Evolutionary conservation across 2,113 vertebrate species (phyloP).

Genomic region (Trachemys scripta): DNA sequence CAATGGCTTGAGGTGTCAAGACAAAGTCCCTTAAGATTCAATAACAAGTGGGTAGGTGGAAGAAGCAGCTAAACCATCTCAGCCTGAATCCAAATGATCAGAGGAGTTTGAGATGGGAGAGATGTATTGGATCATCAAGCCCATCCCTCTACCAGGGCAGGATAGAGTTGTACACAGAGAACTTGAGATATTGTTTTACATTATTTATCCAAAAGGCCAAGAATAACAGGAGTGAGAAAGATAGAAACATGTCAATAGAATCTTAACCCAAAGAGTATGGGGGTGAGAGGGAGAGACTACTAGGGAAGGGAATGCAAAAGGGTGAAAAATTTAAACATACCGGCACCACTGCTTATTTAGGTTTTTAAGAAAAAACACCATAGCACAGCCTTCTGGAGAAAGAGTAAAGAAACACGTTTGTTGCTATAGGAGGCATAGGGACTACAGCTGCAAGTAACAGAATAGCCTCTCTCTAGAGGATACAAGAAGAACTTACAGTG

Average conservation of each 20-base stretch:
- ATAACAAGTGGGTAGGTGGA: background rate
- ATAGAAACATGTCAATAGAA: background rate
- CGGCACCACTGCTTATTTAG: rapidly evolving
- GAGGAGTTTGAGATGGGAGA: background rate
- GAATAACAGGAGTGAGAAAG: rapidly evolving
- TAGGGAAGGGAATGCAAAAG: background rate
- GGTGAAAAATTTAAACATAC: background rate
- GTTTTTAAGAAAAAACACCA: background rate
- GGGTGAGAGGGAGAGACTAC: background rate
- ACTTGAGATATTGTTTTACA: rapidly evolving
- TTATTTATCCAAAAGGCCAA: background rate
- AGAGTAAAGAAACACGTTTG: background rate
- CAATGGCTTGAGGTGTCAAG: background rate
- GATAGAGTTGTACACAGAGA: rapidly evolving
- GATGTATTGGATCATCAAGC: rapidly evolving
- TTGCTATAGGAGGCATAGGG: background rate
- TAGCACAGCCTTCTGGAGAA: background rate
- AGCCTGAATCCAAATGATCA: rapidly evolving
- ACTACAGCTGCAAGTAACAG: background rate
- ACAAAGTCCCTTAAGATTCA: background rate
- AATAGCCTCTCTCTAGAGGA: background rate
- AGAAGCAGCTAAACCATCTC: rapidly evolving
- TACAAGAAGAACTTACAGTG: background rate
- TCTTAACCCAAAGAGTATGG: rapidly evolving
- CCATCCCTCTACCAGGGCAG: background rate